Base-by-base conservation (phyloP, 2,113 vertebrate species). In the Lepisosteus osseus region DNA sequence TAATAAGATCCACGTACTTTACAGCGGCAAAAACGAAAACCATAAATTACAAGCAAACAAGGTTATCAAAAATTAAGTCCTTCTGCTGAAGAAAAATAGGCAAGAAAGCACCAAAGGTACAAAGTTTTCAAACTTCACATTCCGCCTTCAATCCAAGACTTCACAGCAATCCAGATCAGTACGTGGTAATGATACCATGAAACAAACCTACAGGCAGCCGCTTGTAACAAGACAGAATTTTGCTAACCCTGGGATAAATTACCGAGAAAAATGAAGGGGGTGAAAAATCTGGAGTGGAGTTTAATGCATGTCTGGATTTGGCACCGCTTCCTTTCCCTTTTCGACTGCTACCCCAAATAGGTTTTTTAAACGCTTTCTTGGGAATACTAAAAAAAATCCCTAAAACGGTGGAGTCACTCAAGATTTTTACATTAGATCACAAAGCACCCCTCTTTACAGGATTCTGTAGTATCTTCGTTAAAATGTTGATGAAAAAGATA, bases 211-310 rank as follows among this genome's bases (percentile, higher is more conserved):
- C 90, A 89, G 91, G 91, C 93, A 88, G 84, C 90, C 87, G 88
- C 86, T 88, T 88, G 90, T 90, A 92, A 91, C 89, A 85, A 92
- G 90, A 90, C 91, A 91, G 89, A 92, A 92, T 92, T 73, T 91
- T 91, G 91, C 90, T 90, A 92, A 92, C 90, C 91, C 91, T 86
- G 86, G 86, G 93, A 89, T 89, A 93, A 93, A 93, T 94, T 93
- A 93, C 90, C 87, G 90, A 81, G 80, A 81, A 70, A 65, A 66
- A 73, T 62, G 70, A 84, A 92, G 90, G 89, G 86, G 90, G 90
- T 87, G 92, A 91, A 93, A 94, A 94, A 93, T 93, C 90, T 90
- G 93, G 93, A 89, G 89, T 94, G 93, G 93, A 94, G 92, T 93
- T 88, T 84, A 86, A 90, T 88, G 88, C 84, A 44, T 75, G 89